Evolutionary conservation across 2,888 invertebrate species (phyloP).

Genomic region (Parthenolecanium corni): DNA sequence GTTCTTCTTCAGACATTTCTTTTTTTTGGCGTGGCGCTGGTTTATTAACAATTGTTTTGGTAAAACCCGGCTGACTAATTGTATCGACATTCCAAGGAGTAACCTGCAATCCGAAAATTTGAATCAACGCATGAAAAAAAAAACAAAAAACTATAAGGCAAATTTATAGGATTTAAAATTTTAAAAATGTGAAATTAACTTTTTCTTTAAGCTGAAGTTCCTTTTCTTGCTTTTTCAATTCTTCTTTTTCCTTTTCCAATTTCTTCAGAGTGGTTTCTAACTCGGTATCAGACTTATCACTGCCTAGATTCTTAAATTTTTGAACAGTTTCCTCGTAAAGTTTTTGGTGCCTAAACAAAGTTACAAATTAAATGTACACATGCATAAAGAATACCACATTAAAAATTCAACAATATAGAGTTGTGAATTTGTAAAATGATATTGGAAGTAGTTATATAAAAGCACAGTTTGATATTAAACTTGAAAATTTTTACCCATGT

Average conservation of each 20-base stretch:
- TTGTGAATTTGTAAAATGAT: too few relatives aligned
- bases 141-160: too few relatives aligned
- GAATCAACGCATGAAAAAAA: constrained; percentile 2
- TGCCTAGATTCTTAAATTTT: constrained; percentile 47
- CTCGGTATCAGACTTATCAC: constrained; percentile 40
- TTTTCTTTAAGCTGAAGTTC: constrained; percentile 69
- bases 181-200: constrained; percentile 37
- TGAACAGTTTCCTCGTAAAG: constrained; percentile 43
- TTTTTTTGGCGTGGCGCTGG: constrained; percentile 51
- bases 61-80: constrained; percentile 90
- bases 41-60: constrained; percentile 89
- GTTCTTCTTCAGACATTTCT: constrained; percentile 73
- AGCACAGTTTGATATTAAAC: too few relatives aligned
- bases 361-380: too few relatives aligned
- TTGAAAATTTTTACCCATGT: too few relatives aligned
- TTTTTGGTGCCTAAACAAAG: constrained; percentile 40
- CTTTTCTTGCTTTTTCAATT: constrained; percentile 56
- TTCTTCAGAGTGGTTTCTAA: constrained; percentile 43
- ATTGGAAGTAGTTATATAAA: too few relatives aligned
- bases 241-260: constrained; percentile 58
- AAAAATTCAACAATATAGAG: too few relatives aligned
- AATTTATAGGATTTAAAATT: too few relatives aligned
- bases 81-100: constrained; percentile 99
- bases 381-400: too few relatives aligned
- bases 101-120: constrained; percentile 40